A percentile compares a stretch with the other conserved stretches of the same genome.
Conservation (phyloP, 2,797 vertebrate species). For the Manis crassicaudata region DNA sequence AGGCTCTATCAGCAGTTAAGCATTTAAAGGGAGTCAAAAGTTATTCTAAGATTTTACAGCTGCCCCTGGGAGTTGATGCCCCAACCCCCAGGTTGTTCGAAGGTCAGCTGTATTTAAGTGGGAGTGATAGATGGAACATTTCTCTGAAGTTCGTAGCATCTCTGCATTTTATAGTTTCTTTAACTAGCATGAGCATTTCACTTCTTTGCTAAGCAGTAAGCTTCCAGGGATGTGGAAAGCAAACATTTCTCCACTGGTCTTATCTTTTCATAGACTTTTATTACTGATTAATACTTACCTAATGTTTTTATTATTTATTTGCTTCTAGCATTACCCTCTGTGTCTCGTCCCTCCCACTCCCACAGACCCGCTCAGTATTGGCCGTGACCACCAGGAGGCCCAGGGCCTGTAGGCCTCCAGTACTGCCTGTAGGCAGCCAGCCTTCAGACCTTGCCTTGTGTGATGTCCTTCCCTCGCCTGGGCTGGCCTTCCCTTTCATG, state of each 20-base stretch:
- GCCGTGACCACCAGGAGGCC: not conserved
- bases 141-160: not conserved
- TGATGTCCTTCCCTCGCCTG: not conserved
- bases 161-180: not conserved
- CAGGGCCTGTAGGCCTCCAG: accelerated
- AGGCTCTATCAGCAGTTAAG: too few species aligned
- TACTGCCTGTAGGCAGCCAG: not conserved
- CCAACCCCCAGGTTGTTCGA: too few species aligned
- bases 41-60: too few species aligned
- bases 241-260: not conserved
- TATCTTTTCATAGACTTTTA: not conserved
- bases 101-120: not conserved
- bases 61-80: too few species aligned
- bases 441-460: not conserved
- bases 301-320: not conserved
- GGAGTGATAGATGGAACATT: not conserved
- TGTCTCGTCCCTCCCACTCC: not conserved
- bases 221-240: not conserved
- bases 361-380: not conserved
- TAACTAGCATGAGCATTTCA: not conserved
- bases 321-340: not conserved
- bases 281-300: not conserved
- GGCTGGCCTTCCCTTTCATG: not conserved
- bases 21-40: too few species aligned
- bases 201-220: not conserved